phyloP scores from a whole-genome alignment of 2,113 vertebrate species.

The Craseonycteris thonglongyai region DNA sequence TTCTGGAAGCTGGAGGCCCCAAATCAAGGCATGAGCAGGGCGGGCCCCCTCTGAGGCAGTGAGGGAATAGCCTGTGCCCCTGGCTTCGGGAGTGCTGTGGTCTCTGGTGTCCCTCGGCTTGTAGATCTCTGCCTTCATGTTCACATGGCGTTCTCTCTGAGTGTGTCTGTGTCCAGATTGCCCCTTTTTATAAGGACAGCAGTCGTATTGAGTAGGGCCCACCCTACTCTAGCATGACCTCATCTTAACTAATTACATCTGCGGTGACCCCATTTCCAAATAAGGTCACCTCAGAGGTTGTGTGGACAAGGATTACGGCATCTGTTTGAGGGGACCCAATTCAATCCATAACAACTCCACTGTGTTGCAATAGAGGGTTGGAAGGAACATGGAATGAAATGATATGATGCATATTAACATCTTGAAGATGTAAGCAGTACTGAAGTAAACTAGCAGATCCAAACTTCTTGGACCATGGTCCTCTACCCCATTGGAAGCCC shows the following conservation, averaged over 20 bases:
- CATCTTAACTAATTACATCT: neutral
- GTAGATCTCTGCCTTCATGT: neutral
- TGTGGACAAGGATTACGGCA: neutral
- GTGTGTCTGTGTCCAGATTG: neutral
- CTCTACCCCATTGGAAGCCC: neutral
- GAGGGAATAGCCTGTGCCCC: neutral
- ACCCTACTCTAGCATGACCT: neutral
- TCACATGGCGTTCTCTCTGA: neutral
- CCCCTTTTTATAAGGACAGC: neutral
- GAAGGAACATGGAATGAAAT: neutral
- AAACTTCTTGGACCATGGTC: fast-evolving
- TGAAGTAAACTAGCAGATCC: neutral
- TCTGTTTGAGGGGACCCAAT: neutral
- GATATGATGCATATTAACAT: neutral
- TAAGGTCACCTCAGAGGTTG: neutral
- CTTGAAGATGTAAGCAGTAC: neutral
- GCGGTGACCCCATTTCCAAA: neutral
- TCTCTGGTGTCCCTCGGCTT: neutral
- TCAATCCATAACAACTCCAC: neutral
- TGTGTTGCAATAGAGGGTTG: neutral
- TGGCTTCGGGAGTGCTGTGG: neutral
- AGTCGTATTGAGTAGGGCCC: neutral
- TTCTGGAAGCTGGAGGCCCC: neutral
- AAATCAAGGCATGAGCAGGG: neutral
- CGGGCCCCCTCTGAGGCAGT: neutral